Evolutionary conservation across 2,113 vertebrate species (phyloP), one percentile per base, ranked within the genome.

Genomic region (Physeter macrocephalus): DNA sequence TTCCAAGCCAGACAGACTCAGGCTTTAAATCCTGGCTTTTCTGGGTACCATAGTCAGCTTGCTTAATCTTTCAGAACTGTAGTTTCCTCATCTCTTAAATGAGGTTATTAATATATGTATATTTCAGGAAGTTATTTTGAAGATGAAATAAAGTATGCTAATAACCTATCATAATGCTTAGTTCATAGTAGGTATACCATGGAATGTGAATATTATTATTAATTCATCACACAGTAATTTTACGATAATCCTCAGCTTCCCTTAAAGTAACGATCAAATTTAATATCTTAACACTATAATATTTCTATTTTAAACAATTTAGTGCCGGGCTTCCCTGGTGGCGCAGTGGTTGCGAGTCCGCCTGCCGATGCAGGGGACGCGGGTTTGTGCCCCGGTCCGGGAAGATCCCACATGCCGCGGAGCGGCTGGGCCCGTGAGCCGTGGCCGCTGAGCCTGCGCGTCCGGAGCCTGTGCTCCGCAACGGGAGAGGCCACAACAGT

Each of bases 241-340:
- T 72, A 36, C 52, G 64, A 34, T 54, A 97, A 61, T 92, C 87
- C 69, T 95, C 59, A 67, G 20, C 57, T 93, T 64, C 92, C 34
- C 36, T 96, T 96, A 66, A 95, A 95, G 61, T 71, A 80, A 82
- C 36, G 54, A 52, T 64, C 27, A 84, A 41, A 93, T 92, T 85
- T 95, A 46, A 89, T 93, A 93, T 96, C 36, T 85, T 88, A 89
- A 85, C 43, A 85, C 52, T 62, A 18, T 93, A 80, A 43, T 91
- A 34, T 97, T 90, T 94, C 49, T 88, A 69, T 78, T 94, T 97
- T 82, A 78, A 96, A 92, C 78, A 84, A 66, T 94, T 94, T 80
- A 36, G 17, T 94, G 23, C n/a, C 41, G n/a, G n/a, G n/a, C n/a
- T n/a, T n/a, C n/a, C n/a, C n/a, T n/a, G n/a, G n/a, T n/a, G n/a